These are phyloP conservation scores for Clarias platycephalus DNA, from an alignment of 2,797 vertebrate species.

Conservation along the genomic window DNA sequence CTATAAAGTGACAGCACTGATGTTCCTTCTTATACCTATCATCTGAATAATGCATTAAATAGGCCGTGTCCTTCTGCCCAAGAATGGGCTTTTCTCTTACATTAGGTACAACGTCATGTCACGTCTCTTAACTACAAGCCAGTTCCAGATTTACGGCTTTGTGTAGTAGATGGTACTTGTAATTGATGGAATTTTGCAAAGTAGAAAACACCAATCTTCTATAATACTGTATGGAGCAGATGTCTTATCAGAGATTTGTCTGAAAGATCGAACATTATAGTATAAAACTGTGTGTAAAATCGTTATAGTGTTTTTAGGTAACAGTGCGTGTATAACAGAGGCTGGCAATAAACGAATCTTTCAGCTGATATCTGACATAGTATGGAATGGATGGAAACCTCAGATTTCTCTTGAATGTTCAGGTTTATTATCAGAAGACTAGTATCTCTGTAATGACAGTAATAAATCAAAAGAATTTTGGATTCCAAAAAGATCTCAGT, in stretches of 20 bases:
- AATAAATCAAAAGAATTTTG: not conserved
- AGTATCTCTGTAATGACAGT: slow-evolving; percentile 2
- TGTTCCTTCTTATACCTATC: slow-evolving; percentile 42
- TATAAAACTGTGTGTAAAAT: not conserved
- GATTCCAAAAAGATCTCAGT: not conserved
- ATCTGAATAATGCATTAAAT: slow-evolving; percentile 52
- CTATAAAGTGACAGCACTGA: slow-evolving; percentile 38
- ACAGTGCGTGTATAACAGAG: not conserved
- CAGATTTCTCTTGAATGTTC: slow-evolving; percentile 5
- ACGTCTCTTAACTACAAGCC: slow-evolving; percentile 36
- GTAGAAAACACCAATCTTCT: not conserved
- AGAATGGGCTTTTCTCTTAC: slow-evolving; percentile 30
- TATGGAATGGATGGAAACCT: not conserved
- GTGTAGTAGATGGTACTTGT: not conserved
- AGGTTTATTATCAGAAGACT: not conserved
- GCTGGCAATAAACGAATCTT: not conserved
- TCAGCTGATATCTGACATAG: not conserved
- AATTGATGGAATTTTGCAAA: slow-evolving; percentile 4
- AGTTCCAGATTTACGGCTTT: slow-evolving; percentile 18
- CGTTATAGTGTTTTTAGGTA: not conserved
- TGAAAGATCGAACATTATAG: not conserved
- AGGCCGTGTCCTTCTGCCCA: slow-evolving; percentile 40
- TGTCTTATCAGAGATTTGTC: not conserved
- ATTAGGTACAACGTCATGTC: slow-evolving; percentile 25
- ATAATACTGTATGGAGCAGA: not conserved